A percentile compares a stretch with the other conserved stretches of the same genome.
Conservation (phyloP, 2,797 vertebrate species). For the Saxicola maurus region DNA sequence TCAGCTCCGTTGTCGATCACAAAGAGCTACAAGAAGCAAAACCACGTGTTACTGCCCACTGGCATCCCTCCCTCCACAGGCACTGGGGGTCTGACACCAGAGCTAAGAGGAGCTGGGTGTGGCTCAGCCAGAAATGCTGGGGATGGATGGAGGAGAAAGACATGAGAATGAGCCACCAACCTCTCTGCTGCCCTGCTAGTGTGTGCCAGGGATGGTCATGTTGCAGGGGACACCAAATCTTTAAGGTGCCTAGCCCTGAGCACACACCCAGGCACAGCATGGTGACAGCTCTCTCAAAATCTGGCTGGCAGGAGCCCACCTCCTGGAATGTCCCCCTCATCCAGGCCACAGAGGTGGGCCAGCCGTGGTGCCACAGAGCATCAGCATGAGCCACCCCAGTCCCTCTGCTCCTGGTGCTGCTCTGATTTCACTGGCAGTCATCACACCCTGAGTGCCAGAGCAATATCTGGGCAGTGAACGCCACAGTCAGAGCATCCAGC, state of each 20-base stretch:
- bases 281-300: background rate
- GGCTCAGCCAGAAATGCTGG: background rate
- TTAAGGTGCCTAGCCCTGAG: background rate
- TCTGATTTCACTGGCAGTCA: background rate
- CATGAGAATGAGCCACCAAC: background rate
- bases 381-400: background rate
- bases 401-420: background rate
- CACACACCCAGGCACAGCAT: fast-evolving
- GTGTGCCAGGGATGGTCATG: fast-evolving
- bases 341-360: background rate
- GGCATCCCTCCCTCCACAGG: background rate
- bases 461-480: background rate
- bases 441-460: background rate
- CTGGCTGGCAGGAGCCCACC: background rate
- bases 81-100: background rate
- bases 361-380: background rate
- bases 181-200: background rate
- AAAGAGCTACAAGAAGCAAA: slow-evolving; percentile 77
- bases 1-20: slow-evolving; percentile 97
- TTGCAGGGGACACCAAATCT: background rate
- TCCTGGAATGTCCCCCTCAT: background rate
- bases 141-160: background rate
- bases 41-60: fast-evolving
- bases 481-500: background rate
- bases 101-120: background rate